Conservation (phyloP, 2,888 invertebrate genomes). For the Zaprionus bogoriensis region DNA sequence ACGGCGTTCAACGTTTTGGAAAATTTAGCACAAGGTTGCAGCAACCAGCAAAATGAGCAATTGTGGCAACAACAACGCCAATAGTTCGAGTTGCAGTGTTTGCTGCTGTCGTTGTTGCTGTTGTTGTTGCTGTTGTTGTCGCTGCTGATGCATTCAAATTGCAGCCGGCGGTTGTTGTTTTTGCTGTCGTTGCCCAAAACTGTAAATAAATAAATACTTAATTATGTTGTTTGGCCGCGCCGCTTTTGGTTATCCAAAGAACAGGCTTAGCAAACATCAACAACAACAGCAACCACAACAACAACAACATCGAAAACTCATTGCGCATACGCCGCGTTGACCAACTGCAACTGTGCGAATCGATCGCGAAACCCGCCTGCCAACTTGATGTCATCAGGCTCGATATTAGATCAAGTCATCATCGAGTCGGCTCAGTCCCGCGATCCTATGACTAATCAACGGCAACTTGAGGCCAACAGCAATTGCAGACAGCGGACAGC, state of each 20-base stretch:
- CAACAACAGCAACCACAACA: constrained; percentile 1
- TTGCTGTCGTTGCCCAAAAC: constrained; percentile 74
- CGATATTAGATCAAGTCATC: constrained; percentile 24
- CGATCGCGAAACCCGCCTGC: constrained; percentile 15
- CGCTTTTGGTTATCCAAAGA: constrained; percentile 65
- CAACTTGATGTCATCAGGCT: constrained; percentile 32
- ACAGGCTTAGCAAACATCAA: constrained; percentile 42
- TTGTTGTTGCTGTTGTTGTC: constrained; percentile 32
- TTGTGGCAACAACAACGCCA: constrained; percentile 68
- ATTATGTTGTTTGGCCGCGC: constrained; percentile 73
- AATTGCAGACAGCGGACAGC: background rate
- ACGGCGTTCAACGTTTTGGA: constrained; percentile 75
- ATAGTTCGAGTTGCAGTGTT: constrained; percentile 35
- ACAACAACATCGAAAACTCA: constrained; percentile 14
- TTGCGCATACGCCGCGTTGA: constrained; percentile 69
- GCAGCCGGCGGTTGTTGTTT: constrained; percentile 42
- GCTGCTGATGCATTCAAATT: constrained; percentile 60
- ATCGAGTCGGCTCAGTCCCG: constrained; percentile 5
- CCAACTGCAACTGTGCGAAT: constrained; percentile 38
- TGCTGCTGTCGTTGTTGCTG: constrained; percentile 36
- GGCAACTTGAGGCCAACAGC: constrained; percentile 4
- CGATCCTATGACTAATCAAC: constrained; percentile 38
- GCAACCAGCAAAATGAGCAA: constrained; percentile 74
- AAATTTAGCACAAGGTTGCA: constrained; percentile 79
- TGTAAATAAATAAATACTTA: constrained; percentile 78